These are phyloP conservation scores for Cheilosia vernalis DNA, from an alignment of 2,888 invertebrate genomes.

Conservation along the genomic window DNA sequence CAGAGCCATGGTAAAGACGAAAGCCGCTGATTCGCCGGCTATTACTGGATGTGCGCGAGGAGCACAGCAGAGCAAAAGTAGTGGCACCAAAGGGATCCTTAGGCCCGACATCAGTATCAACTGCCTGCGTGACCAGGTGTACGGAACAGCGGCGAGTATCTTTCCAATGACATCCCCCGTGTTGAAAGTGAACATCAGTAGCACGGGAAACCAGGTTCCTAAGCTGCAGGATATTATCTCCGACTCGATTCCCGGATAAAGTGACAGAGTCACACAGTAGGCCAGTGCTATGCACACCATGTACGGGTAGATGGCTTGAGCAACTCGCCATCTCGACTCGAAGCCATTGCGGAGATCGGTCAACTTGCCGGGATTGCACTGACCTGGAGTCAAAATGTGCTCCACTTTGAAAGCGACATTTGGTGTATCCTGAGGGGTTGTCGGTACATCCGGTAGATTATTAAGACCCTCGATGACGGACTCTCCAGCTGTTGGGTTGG, in stretches of 20 bases:
- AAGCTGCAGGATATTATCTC: slow-evolving; percentile 93
- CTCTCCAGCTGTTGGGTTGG: slow-evolving; percentile 85
- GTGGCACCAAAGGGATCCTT: slow-evolving; percentile 90
- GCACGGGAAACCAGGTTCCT: slow-evolving; percentile 95
- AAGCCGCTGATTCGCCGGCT: slow-evolving; percentile 87
- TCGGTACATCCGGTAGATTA: slow-evolving; percentile 81
- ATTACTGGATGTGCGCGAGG: slow-evolving; percentile 91
- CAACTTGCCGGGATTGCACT: slow-evolving; percentile 81
- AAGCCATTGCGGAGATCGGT: slow-evolving; percentile 82
- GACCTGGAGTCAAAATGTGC: slow-evolving; percentile 82
- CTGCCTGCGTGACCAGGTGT: slow-evolving; percentile 92
- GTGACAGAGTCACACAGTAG: slow-evolving; percentile 94
- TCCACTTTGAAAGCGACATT: slow-evolving; percentile 83
- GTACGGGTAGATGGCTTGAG: slow-evolving; percentile 93
- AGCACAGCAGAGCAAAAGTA: slow-evolving; percentile 92
- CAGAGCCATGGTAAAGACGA: slow-evolving; percentile 87
- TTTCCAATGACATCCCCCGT: slow-evolving; percentile 92
- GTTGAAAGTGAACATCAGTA: slow-evolving; percentile 95
- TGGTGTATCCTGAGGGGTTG: slow-evolving; percentile 80
- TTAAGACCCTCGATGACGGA: slow-evolving; percentile 83
- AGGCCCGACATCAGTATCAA: slow-evolving; percentile 90
- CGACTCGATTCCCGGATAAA: slow-evolving; percentile 95
- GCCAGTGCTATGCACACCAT: slow-evolving; percentile 95
- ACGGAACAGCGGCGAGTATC: slow-evolving; percentile 90
- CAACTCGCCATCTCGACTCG: slow-evolving; percentile 89